Base-by-base conservation (phyloP, 1,140 invertebrate genomes). In the Scaptomyza montana region DNA sequence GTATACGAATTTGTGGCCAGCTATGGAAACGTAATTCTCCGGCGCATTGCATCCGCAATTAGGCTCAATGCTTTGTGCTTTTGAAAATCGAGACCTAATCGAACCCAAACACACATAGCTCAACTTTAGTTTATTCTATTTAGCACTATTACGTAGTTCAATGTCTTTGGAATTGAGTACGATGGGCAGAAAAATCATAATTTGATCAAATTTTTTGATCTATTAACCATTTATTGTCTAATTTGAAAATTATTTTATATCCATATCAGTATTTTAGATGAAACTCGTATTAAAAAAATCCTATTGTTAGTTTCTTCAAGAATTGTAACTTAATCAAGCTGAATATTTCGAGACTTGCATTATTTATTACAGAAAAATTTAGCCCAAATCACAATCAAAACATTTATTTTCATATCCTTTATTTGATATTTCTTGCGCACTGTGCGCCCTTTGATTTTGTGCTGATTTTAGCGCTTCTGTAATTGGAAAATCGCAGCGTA, bases 401-500 rank as follows among this genome's bases (percentile, higher is more conserved):
- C 21, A 4, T 25, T 25, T 1, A 25, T 4, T 25, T 25, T 25
- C 8, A 53, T 33, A 16, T 53, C 8, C n/a, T 16, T 2, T 25
- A 10, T 12, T 36, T 10, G 28, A 1, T 16, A 10, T 46, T 56
- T 9, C 64, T 54, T 51, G 8, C 12, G 70, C 70, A 81, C 79
- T 70, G 79, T 78, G 59, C 61, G 46, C n/a, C 60, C 49, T 65
- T 70, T 70, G 70, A 78, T 80, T 81, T 89, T 84, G 54, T 89
- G 85, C 85, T 89, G 85, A 89, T 89, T 89, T 89, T 78, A 78
- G 85, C 80, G 80, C 68, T 89, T 89, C 82, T 85, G 85, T 80
- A 89, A 89, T 89, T 84, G 74, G 85, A 89, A 89, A 89, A 84
- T 84, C 77, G 85, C 54, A 61, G 56, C 68, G 82, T 84, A 89